Base-by-base conservation (phyloP, 2,113 vertebrate species). In the Myxocyprinus asiaticus region DNA sequence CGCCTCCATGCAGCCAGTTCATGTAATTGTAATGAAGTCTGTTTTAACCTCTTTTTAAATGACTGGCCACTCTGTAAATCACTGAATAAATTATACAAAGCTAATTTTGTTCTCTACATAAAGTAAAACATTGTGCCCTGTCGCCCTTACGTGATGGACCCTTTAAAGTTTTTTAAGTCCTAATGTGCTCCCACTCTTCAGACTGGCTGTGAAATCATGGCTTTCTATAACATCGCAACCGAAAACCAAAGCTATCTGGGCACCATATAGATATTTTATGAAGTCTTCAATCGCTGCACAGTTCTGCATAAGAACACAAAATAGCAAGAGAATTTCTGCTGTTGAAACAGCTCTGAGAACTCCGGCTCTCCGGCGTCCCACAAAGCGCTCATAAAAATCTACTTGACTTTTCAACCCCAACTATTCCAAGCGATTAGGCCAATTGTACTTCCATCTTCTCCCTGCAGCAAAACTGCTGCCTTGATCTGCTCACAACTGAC, bases 391-490 rank as follows among this genome's bases (percentile, higher is more conserved):
- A 67, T 81, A 78, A 88, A 89, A 87, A 77, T 82, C 88, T 88
- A 72, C 85, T 93, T 92, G 92, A 92, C 92, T 91, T 91, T 93
- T 94, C 89, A 91, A 92, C 92, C 93, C 86, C 82, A 79, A 61
- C 79, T 77, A 92, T 93, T 93, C 90, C 90, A 82, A 80, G 64
- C 86, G 86, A 93, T 91, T 89, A 81, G 83, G 78, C 77, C 89
- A 81, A 84, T 88, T 89, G 87, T 88, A 81, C 7, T 77, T 64
- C 47, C 44, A 63, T 82, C 82, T 77, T 81, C 77, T 73, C 81
- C 15, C 71, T 75, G 6, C 5, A 5, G 50, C 59, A 47, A 86
- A 79, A 73, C 56, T 45, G 72, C 76, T 76, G 86, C 81, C 88
- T 87, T 85, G 83, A 87, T 88, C 85, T 81, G 70, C 73, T 78